Percentiles rank a stretch among this genome's conserved stretches.
These are phyloP conservation scores for Arnoldichthys spilopterus DNA, from an alignment of 2,797 vertebrate species.

Conservation along the genomic window DNA sequence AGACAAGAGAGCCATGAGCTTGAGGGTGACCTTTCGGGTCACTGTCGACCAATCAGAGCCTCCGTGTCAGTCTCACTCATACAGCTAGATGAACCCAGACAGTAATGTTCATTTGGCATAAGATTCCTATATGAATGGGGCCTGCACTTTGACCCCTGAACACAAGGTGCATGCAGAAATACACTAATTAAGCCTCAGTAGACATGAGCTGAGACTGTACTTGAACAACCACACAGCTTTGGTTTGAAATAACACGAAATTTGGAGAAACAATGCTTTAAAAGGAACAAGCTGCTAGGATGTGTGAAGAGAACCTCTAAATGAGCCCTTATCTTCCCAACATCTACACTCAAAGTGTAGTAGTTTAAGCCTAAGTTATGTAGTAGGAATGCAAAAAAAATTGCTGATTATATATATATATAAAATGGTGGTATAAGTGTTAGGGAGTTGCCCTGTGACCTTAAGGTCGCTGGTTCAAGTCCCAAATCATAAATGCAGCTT, in stretches of 20 bases:
- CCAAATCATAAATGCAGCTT: too few species aligned
- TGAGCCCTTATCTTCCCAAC: background rate
- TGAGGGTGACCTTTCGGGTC: constrained; percentile 55
- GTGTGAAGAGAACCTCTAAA: background rate
- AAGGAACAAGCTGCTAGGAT: background rate
- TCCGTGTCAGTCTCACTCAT: constrained; percentile 37
- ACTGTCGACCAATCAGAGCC: constrained; percentile 36
- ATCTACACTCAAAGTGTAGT: too few species aligned
- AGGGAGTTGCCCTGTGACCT: too few species aligned
- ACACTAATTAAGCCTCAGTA: background rate
- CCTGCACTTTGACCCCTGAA: background rate
- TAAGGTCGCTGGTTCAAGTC: too few species aligned
- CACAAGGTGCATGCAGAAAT: background rate
- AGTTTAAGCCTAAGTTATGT: too few species aligned
- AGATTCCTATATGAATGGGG: constrained; percentile 18
- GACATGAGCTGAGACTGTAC: background rate
- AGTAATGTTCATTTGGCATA: constrained; percentile 1
- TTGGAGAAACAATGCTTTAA: background rate
- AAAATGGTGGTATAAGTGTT: too few species aligned
- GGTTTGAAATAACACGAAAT: background rate
- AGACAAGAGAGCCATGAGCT: constrained; percentile 40
- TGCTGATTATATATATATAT: too few species aligned
- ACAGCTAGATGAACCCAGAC: constrained; percentile 43
- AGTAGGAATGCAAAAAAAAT: too few species aligned
- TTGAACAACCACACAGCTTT: background rate